Evolutionary conservation across 2,888 invertebrate species (phyloP), one percentile per base, ranked within the genome.

Genomic region (Congeria kusceri): DNA sequence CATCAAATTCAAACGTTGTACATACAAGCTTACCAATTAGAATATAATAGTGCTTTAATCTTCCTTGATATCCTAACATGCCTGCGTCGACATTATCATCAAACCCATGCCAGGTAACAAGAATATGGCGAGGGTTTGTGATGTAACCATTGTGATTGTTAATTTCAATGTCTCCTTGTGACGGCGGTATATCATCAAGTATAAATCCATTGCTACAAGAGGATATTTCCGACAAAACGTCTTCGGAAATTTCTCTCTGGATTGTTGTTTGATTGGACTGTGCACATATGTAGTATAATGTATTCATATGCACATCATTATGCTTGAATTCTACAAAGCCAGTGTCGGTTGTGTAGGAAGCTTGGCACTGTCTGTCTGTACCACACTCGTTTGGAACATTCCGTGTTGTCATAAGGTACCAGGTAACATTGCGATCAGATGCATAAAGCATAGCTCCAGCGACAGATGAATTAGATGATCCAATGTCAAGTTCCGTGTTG

Each of bases 191-290:
- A 29, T 70, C 57, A 58, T 75, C 71, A 9, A 75, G 15, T 7
- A 71, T n/a, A 46, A 80, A 80, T 15, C 79, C 79, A 61, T 80
- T 70, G 28, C 79, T 80, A 28, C 79, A 80, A 1, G 57, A 27
- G 1, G 15, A 53, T 11, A 75, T 44, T 64, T 72, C 68, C 0
- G 32, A 25, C 23, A 80, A 25, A 4, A 27, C 44, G 23, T 73
- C 77, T 15, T 44, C 46, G 25, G 49, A 49, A 0, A 47, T 2
- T 28, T 77, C 72, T 49, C 72, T 13, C n/a, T 49, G 15, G 2
- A 73, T 20, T 18, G 27, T 49, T 0, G 67, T 67, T 9, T 0
- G 15, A n/a, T 68, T 47, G n/a, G 79, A 62, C 53, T 58, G 27
- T 15, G 72, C 79, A 25, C 79, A 80, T 23, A 71, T 80, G 46